Evolutionary conservation across 2,888 invertebrate genomes (phyloP).

Genomic region (Eledona agricola): DNA sequence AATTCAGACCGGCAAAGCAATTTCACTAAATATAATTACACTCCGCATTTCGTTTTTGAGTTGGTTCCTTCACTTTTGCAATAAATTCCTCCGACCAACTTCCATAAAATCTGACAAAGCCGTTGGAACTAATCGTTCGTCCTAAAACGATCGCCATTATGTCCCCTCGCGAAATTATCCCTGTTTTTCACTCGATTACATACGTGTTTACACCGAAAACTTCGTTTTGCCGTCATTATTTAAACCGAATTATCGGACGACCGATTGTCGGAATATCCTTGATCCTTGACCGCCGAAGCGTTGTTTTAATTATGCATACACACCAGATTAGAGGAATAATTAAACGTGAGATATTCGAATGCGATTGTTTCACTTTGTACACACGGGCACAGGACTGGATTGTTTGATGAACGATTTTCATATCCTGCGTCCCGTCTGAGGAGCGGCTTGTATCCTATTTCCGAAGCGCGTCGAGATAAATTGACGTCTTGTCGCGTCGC

Average conservation of each 20-base stretch:
- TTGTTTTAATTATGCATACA: constrained; percentile 3
- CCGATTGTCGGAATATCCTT: no score
- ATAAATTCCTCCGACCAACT: no score
- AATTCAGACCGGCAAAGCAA: no score
- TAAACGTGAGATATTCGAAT: no score
- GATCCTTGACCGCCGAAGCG: no score
- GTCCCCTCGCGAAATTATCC: constrained; percentile 3
- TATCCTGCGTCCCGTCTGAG: constrained; percentile 26
- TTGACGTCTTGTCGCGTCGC: constrained; percentile 18
- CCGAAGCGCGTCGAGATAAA: constrained; percentile 13
- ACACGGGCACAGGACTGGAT: no score
- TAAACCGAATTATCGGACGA: background rate
- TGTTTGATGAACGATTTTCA: no score
- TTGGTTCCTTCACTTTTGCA: no score
- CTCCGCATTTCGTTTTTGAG: no score
- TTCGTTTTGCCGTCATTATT: background rate
- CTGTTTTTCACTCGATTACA: constrained; percentile 3
- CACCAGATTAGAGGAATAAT: background rate
- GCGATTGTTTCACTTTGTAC: no score
- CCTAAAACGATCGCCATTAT: constrained; percentile 5
- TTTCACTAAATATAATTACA: no score
- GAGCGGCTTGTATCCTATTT: constrained; percentile 18
- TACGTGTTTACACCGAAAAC: constrained; percentile 1
- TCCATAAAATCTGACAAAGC: constrained; percentile 11
- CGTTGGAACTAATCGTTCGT: constrained; percentile 8